These are phyloP conservation scores for Lydus trimaculatus DNA, from an alignment of 2,888 invertebrate species.

Conservation along the genomic window DNA sequence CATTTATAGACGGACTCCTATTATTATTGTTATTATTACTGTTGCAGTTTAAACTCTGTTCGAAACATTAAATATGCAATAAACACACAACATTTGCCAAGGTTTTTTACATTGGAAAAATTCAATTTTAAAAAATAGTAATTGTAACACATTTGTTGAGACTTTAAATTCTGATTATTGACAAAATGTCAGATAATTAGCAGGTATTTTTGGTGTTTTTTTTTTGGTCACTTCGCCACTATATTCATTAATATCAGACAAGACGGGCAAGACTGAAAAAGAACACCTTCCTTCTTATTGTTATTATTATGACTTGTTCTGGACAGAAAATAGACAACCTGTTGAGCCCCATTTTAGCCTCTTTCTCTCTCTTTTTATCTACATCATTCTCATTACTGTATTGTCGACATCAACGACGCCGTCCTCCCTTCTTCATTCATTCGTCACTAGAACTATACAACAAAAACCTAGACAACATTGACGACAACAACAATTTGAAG, in stretches of 20 bases:
- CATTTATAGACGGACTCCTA: background rate
- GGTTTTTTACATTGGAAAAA: background rate
- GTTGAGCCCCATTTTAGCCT: background rate
- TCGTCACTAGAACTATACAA: background rate
- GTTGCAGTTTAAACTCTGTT: background rate
- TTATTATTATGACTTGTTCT: background rate
- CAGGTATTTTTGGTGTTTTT: no score
- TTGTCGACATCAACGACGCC: background rate
- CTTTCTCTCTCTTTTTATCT: no score
- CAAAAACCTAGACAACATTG: background rate
- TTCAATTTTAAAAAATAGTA: background rate
- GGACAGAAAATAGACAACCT: slow-evolving; percentile 5
- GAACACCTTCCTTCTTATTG: background rate
- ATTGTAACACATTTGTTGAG: no score
- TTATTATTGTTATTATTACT: background rate
- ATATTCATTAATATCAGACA: no score
- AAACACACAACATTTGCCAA: background rate
- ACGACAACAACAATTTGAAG: background rate
- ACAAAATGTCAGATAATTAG: no score
- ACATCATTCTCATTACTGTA: background rate
- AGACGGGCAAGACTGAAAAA: no score
- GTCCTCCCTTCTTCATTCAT: background rate
- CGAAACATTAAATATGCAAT: background rate
- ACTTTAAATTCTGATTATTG: no score
- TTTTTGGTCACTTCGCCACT: no score